These are phyloP conservation scores for Neomonachus schauinslandi DNA, from an alignment of 2,113 vertebrate species.

Conservation along the genomic window DNA sequence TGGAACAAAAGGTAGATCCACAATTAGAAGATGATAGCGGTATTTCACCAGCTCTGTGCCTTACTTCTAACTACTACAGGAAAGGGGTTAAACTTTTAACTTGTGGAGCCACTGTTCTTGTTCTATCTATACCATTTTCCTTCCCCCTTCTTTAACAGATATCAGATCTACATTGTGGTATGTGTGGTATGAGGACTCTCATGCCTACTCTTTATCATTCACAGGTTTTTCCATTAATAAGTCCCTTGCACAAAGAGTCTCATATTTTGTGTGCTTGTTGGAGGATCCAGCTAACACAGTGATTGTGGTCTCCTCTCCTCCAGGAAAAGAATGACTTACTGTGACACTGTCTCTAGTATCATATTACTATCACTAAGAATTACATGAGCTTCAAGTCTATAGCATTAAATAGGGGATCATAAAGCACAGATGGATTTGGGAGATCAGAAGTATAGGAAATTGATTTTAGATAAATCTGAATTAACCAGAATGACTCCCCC, in stretches of 20 bases:
- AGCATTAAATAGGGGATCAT: background rate
- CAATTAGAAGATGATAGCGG: background rate
- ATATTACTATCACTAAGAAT: background rate
- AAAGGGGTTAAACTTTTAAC: background rate
- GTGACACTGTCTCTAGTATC: background rate
- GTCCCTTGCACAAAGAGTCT: background rate
- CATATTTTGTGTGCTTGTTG: background rate
- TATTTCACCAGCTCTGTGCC: background rate
- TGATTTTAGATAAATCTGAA: background rate
- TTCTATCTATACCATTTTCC: background rate
- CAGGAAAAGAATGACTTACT: background rate
- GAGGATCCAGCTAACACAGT: background rate
- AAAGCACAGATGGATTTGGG: background rate
- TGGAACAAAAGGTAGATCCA: accelerated
- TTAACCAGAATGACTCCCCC: background rate
- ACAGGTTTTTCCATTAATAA: background rate
- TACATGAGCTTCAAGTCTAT: background rate
- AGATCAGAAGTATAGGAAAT: background rate
- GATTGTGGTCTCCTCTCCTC: background rate
- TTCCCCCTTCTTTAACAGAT: background rate
- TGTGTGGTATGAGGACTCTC: background rate
- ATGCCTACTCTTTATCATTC: background rate
- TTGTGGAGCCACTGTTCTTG: background rate
- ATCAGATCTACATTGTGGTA: background rate
- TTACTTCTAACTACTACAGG: background rate